Percentiles rank a stretch among this genome's conserved stretches.
Conservation (phyloP, 2,888 invertebrate genomes). For the Agrotis segetum region DNA sequence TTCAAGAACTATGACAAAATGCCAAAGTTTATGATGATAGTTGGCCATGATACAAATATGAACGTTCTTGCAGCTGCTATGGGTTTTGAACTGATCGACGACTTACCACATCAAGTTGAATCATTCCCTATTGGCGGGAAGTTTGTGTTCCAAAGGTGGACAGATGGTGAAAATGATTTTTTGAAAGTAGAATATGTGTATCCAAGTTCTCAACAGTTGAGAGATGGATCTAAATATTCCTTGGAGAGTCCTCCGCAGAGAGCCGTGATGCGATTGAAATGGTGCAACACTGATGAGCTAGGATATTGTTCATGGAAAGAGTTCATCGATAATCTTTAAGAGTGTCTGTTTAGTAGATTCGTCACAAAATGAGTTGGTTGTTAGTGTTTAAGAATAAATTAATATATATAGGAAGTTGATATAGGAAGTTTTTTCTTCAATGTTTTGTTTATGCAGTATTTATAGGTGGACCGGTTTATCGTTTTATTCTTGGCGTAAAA, state of each 20-base stretch:
- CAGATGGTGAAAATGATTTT: slow-evolving; percentile 44
- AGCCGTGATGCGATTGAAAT: slow-evolving; percentile 37
- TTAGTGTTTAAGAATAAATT: too few relatives aligned
- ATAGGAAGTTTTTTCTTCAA: too few relatives aligned
- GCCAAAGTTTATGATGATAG: slow-evolving; percentile 49
- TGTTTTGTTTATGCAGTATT: too few relatives aligned
- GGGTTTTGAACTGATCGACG: slow-evolving; percentile 27
- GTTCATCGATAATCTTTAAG: slow-evolving; percentile 47
- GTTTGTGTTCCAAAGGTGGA: slow-evolving; percentile 58
- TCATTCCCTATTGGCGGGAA: slow-evolving; percentile 53
- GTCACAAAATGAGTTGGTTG: too few relatives aligned
- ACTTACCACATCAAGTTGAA: slow-evolving; percentile 50
- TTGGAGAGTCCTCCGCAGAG: slow-evolving; percentile 35
- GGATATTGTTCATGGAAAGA: slow-evolving; percentile 52
- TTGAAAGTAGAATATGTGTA: slow-evolving; percentile 58
- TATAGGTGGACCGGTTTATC: too few relatives aligned
- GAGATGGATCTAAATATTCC: slow-evolving; percentile 36
- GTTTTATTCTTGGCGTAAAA: too few relatives aligned
- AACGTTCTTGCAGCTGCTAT: slow-evolving; percentile 28
- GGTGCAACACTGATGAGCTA: slow-evolving; percentile 42
- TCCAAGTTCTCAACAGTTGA: slow-evolving; percentile 44
- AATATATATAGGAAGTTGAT: too few relatives aligned
- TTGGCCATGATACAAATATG: slow-evolving; percentile 58
- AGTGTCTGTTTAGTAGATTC: background rate
- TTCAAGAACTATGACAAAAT: slow-evolving; percentile 43